Conservation (phyloP, 2,113 vertebrate genomes). For the Tragelaphus buxtoni region DNA sequence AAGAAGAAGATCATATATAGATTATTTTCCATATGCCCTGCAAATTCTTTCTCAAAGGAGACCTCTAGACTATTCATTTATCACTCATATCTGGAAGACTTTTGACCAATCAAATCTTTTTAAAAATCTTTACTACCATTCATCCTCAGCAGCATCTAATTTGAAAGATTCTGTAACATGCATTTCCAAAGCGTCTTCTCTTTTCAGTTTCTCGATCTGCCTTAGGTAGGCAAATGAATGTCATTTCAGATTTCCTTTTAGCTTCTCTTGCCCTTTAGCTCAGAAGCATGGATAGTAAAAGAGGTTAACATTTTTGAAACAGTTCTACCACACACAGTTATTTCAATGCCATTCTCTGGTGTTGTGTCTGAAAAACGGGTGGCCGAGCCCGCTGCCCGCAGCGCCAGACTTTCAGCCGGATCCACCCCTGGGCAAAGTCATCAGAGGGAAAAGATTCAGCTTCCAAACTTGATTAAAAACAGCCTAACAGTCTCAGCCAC, state of each 20-base stretch:
- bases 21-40: neutral
- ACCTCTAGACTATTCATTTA: neutral
- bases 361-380: neutral
- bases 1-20: neutral
- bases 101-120: neutral
- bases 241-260: slow-evolving; percentile 34
- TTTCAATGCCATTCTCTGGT: slow-evolving; percentile 7
- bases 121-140: neutral
- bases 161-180: slow-evolving; percentile 31
- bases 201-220: neutral
- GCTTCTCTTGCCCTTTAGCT: neutral
- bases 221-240: neutral
- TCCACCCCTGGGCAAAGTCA: neutral
- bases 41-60: neutral
- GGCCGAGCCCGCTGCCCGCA: neutral
- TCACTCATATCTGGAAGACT: neutral
- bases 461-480: slow-evolving; percentile 67
- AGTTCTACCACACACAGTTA: neutral
- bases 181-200: slow-evolving; percentile 6
- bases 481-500: slow-evolving; percentile 37
- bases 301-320: slow-evolving; percentile 15
- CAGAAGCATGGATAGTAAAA: neutral
- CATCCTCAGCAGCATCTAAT: slow-evolving; percentile 6
- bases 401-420: neutral
- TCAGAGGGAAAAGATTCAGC: slow-evolving; percentile 44